These are phyloP conservation scores for Epinephelus fuscoguttatus DNA, from an alignment of 2,113 vertebrate species.

Conservation along the genomic window DNA sequence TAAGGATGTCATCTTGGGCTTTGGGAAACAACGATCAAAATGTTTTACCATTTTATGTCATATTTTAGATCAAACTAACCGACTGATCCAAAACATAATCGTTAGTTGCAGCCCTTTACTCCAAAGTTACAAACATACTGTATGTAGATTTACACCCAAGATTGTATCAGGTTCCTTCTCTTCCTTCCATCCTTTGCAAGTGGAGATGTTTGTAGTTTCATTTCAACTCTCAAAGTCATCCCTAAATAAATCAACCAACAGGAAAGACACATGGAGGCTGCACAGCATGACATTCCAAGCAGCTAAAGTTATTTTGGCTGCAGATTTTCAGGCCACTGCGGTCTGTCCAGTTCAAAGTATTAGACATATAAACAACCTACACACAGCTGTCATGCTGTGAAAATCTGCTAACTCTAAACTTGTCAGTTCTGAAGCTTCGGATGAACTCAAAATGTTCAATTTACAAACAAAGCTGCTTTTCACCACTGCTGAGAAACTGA, in stretches of 20 bases:
- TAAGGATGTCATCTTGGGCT: too few relatives aligned
- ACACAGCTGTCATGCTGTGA: neutral
- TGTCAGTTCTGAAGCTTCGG: neutral
- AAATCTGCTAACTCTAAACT: neutral
- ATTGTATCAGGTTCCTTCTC: neutral
- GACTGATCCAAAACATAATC: too few relatives aligned
- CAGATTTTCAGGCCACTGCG: neutral
- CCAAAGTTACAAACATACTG: too few relatives aligned
- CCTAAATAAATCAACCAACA: conserved; percentile 21
- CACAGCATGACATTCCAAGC: neutral
- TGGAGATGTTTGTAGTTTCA: neutral
- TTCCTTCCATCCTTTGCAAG: neutral
- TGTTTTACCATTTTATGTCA: too few relatives aligned
- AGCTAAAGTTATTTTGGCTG: conserved; percentile 8
- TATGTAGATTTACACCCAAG: neutral
- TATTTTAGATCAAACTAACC: too few relatives aligned
- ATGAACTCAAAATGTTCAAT: conserved; percentile 3
- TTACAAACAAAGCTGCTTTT: conserved; percentile 53
- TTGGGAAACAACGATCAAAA: too few relatives aligned
- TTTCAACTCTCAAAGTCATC: neutral
- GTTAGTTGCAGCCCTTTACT: too few relatives aligned
- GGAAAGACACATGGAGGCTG: conserved; percentile 35
- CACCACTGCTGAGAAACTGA: conserved; percentile 47
- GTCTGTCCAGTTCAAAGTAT: neutral
- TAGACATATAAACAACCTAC: neutral